These are phyloP conservation scores for Rhysida immarginata DNA, from an alignment of 1,140 invertebrate genomes.

Conservation along the genomic window DNA sequence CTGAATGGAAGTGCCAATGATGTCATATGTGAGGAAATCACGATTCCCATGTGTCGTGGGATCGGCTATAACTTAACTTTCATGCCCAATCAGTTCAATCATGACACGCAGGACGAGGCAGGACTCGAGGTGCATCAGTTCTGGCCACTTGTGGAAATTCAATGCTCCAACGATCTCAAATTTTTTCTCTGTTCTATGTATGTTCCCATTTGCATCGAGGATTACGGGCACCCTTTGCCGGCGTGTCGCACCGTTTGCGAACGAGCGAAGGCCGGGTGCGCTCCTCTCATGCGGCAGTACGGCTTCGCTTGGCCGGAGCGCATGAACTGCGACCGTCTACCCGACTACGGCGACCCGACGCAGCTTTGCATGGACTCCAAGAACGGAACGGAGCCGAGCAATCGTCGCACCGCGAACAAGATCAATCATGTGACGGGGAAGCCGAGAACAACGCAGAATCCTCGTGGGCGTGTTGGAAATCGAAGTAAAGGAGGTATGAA, in stretches of 20 bases:
- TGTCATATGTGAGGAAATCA: slow-evolving; percentile 96
- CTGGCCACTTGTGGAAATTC: slow-evolving; percentile 75
- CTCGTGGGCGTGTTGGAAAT: no score
- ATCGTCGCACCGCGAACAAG: not conserved
- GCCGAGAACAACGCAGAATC: not conserved
- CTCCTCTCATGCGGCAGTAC: slow-evolving; percentile 89
- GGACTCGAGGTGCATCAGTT: slow-evolving; percentile 87
- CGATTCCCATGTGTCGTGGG: slow-evolving; percentile 85
- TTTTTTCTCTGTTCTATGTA: slow-evolving; percentile 90
- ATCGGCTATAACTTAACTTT: slow-evolving; percentile 92
- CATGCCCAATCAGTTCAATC: slow-evolving; percentile 91
- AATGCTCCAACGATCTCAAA: slow-evolving; percentile 77
- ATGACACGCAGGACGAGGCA: slow-evolving; percentile 84
- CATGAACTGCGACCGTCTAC: slow-evolving; percentile 84
- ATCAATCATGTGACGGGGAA: slow-evolving; percentile 21
- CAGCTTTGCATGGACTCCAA: slow-evolving; percentile 81
- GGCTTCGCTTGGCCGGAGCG: slow-evolving; percentile 92
- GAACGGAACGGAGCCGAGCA: slow-evolving; percentile 29
- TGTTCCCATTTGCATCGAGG: slow-evolving; percentile 78
- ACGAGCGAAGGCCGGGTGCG: slow-evolving; percentile 75
- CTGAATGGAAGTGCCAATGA: no score
- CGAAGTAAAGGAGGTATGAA: slow-evolving; percentile 29
- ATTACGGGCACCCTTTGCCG: slow-evolving; percentile 76
- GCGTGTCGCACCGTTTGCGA: slow-evolving; percentile 90
- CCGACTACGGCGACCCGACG: slow-evolving; percentile 56